These are phyloP conservation scores for Athalia rosae DNA, from an alignment of 2,888 invertebrate species.

Conservation along the genomic window DNA sequence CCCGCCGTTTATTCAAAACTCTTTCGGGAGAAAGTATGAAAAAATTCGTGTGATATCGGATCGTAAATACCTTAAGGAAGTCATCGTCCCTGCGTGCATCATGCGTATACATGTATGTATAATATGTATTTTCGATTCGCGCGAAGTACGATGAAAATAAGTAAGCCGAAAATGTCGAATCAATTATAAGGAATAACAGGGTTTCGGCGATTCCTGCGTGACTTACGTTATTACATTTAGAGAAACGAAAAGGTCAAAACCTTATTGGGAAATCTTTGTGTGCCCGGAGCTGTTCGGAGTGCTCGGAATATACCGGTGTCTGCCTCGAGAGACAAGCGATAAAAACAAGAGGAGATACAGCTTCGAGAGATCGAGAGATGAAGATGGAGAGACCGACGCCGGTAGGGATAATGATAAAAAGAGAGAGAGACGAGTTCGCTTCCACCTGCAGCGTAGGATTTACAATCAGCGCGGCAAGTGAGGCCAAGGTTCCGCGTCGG, in stretches of 20 bases:
- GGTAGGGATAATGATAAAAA: conserved; percentile 5
- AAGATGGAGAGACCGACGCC: conserved; percentile 8
- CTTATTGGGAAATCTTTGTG: conserved; percentile 37
- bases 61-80: not conserved
- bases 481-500: conserved; percentile 41
- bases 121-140: not conserved
- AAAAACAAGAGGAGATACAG: conserved; percentile 31
- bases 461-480: conserved; percentile 36
- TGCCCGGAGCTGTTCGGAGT: not conserved
- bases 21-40: conserved; percentile 29
- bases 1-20: not conserved
- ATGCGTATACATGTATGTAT: too few relatives aligned
- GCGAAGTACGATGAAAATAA: too few relatives aligned
- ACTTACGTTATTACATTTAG: not conserved
- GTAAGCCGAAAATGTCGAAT: too few relatives aligned
- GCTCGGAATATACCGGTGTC: conserved; percentile 39
- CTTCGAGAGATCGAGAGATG: not conserved
- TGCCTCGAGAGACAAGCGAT: conserved; percentile 27
- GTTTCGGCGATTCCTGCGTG: not conserved
- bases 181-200: too few relatives aligned
- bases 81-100: not conserved
- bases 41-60: not conserved
- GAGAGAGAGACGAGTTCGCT: conserved; percentile 16
- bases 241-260: conserved; percentile 28
- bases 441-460: conserved; percentile 42